Evolutionary conservation across 2,113 vertebrate species (phyloP), one percentile per base, ranked within the genome.

Genomic region (Pangasianodon hypophthalmus): DNA sequence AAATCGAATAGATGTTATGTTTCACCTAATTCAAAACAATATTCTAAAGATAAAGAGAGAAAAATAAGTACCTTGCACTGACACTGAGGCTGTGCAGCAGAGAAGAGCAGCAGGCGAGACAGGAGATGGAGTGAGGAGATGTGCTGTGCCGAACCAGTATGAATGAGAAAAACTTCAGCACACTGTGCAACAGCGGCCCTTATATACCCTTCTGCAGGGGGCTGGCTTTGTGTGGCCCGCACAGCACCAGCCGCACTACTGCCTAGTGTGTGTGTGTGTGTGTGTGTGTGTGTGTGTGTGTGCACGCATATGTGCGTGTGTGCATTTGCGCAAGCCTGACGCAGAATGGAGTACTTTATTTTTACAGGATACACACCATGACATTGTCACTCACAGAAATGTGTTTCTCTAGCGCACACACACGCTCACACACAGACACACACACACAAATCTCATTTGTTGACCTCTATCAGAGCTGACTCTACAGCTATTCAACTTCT

Each of bases 161-260:
- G 77, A 60, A 73, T 88, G 71, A 88, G 88, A 82, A 92, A 90
- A 90, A 92, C 84, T 92, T 92, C 87, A 77, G 83, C 89, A 73
- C 60, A 29, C 86, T 64, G 88, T 89, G 86, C 11, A 83, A 81
- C 60, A 67, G 83, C 83, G 4, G 88, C 41, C 73, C 88, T 91
- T 90, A 90, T 89, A 92, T 89, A 91, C 64, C 6, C 71, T 80
- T 86, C 46, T 83, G 88, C 14, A 91, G 90, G 90, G 91, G 91
- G 91, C 91, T 89, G 91, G 87, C 89, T 91, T 46, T 85, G 71
- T 84, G 44, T 91, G 87, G 83, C 91, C 91, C 50, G 75, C 89
- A 67, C 83, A 90, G 79, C 32, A 60, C 52, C 82, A 71, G 62
- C 41, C 75, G 21, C 91, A 88, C 71, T 52, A 44, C 46, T 67